phyloP scores from a whole-genome alignment of 2,797 vertebrate genomes.

The Holocentrus rufus region DNA sequence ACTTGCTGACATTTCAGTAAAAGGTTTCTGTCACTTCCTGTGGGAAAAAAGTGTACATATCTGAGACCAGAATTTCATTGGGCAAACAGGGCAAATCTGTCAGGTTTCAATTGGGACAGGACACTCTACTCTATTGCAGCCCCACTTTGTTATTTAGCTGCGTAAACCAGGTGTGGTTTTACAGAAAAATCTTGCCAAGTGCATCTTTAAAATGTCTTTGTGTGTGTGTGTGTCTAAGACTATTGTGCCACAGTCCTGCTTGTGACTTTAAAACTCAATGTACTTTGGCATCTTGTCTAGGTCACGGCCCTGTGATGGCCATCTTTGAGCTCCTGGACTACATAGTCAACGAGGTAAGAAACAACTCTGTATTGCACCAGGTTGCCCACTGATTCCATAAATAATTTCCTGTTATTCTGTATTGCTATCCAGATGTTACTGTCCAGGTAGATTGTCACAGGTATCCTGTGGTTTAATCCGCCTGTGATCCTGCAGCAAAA shows the following conservation, averaged over 20 bases:
- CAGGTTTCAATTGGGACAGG: too few relatives aligned
- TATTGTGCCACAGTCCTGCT: too few relatives aligned
- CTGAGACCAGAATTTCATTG: too few relatives aligned
- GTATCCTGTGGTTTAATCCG: background rate
- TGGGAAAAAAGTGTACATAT: too few relatives aligned
- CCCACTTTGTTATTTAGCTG: too few relatives aligned
- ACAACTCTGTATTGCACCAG: background rate
- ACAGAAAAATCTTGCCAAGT: too few relatives aligned
- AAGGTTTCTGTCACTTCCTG: too few relatives aligned
- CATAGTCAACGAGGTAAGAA: constrained; percentile 89
- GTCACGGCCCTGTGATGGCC: constrained; percentile 89
- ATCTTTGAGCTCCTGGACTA: constrained; percentile 93
- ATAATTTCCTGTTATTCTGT: background rate
- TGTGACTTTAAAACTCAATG: background rate
- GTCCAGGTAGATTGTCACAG: background rate
- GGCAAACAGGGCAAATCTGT: too few relatives aligned
- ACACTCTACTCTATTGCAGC: too few relatives aligned
- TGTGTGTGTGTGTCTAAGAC: background rate
- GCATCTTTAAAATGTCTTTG: too few relatives aligned
- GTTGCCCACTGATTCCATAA: background rate
- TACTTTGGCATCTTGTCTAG: constrained; percentile 64
- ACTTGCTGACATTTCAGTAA: too few relatives aligned
- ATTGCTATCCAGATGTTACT: background rate
- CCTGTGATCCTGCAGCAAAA: background rate
- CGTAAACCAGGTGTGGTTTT: too few relatives aligned